Evolutionary conservation across 2,888 invertebrate species (phyloP).

Genomic region (Germaria angustata): DNA sequence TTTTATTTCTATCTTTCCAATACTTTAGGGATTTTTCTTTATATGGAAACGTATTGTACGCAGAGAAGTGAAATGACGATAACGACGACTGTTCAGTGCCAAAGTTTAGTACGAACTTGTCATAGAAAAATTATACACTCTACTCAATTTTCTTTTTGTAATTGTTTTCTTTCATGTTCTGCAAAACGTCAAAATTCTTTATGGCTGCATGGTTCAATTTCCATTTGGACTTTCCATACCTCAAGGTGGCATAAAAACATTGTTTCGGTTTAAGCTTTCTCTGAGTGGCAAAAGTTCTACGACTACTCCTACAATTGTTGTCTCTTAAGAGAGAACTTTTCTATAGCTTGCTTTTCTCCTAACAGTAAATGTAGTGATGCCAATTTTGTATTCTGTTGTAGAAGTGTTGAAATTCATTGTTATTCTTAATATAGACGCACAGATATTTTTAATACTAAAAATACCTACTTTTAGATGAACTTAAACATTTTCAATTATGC

Average conservation of each 20-base stretch:
- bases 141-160: neutral
- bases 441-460: too few species aligned
- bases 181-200: conserved; percentile 33
- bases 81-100: conserved; percentile 54
- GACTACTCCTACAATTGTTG: too few species aligned
- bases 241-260: conserved; percentile 19
- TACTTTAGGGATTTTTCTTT: conserved; percentile 21
- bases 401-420: too few species aligned
- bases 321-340: conserved; percentile 19
- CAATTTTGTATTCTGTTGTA: too few species aligned
- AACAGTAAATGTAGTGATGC: neutral
- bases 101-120: conserved; percentile 56
- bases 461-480: too few species aligned
- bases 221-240: conserved; percentile 32
- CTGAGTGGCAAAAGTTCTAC: conserved; percentile 26
- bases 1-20: conserved; percentile 10
- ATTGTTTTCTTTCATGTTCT: conserved; percentile 16
- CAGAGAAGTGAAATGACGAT: conserved; percentile 24
- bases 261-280: conserved; percentile 34
- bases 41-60: conserved; percentile 23
- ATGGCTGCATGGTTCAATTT: conserved; percentile 33
- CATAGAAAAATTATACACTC: conserved; percentile 19
- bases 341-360: neutral
- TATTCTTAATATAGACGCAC: too few species aligned
- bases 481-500: too few species aligned